Percentiles rank a stretch among this genome's conserved stretches.
phyloP scores from a whole-genome alignment of 2,113 vertebrate genomes.

The Centrocercus urophasianus region DNA sequence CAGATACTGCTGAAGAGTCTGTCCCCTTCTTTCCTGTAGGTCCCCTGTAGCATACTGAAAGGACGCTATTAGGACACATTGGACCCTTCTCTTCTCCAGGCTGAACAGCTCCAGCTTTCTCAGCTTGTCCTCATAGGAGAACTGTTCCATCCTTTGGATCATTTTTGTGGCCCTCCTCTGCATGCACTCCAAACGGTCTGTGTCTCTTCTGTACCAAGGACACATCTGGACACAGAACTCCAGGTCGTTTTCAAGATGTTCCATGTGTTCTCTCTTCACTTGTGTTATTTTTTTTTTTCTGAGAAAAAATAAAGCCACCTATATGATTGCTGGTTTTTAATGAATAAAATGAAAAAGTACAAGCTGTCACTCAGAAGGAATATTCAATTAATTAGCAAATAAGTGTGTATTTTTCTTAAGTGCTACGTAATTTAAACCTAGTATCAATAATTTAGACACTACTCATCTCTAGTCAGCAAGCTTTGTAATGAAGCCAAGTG shows the following conservation, averaged over 20 bases:
- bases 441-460: not conserved
- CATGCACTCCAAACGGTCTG: no score
- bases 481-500: slow-evolving; percentile 3
- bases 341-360: not conserved
- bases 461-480: not conserved
- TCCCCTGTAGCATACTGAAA: no score
- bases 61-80: no score
- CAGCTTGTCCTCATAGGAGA: not conserved
- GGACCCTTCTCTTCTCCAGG: no score
- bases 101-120: not conserved
- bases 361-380: not conserved
- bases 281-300: not conserved
- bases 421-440: slow-evolving; percentile 1
- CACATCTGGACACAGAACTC: no score
- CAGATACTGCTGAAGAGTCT: no score
- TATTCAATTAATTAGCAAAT: not conserved
- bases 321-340: not conserved
- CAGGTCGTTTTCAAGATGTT: not conserved
- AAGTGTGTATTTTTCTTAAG: not conserved
- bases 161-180: no score
- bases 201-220: no score
- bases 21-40: no score
- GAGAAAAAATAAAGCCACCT: not conserved
- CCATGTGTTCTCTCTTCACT: not conserved
- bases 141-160: no score